phyloP scores from a whole-genome alignment of 2,113 vertebrate species.

The Drymodes brunneopygia region DNA sequence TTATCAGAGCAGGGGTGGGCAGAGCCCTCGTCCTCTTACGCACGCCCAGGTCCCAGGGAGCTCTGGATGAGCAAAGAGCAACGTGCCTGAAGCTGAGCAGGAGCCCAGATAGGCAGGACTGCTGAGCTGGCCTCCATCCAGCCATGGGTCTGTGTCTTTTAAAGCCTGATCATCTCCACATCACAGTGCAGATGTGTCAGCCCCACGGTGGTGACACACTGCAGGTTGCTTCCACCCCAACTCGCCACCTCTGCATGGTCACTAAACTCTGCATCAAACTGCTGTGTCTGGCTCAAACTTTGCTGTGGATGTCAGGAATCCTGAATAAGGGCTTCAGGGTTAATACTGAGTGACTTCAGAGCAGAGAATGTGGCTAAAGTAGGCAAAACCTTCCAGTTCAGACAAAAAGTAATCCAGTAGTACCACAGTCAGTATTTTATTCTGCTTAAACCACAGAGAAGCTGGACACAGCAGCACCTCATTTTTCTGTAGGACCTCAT shows the following conservation, averaged over 20 bases:
- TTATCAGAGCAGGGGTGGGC: background rate
- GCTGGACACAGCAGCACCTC: background rate
- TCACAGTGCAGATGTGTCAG: background rate
- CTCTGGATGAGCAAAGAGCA: background rate
- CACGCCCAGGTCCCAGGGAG: background rate
- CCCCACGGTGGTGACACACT: background rate
- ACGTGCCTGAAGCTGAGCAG: background rate
- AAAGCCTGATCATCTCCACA: background rate
- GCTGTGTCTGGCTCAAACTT: background rate
- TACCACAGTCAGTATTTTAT: background rate
- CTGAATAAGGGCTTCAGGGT: background rate
- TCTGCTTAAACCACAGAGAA: background rate
- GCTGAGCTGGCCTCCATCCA: background rate
- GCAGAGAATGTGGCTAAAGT: background rate
- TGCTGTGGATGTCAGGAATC: background rate
- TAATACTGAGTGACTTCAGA: background rate
- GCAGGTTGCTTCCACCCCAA: background rate
- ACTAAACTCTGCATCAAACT: background rate
- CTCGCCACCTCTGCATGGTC: fast-evolving
- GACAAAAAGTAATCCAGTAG: background rate
- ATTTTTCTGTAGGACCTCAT: background rate
- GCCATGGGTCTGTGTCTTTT: background rate
- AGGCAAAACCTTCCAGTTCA: background rate
- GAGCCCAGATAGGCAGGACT: background rate
- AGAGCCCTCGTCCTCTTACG: background rate